Percentiles rank a stretch among this genome's conserved stretches.
These are phyloP conservation scores for Parotocinclus haroldoi DNA, from an alignment of 2,797 vertebrate species.

Conservation along the genomic window DNA sequence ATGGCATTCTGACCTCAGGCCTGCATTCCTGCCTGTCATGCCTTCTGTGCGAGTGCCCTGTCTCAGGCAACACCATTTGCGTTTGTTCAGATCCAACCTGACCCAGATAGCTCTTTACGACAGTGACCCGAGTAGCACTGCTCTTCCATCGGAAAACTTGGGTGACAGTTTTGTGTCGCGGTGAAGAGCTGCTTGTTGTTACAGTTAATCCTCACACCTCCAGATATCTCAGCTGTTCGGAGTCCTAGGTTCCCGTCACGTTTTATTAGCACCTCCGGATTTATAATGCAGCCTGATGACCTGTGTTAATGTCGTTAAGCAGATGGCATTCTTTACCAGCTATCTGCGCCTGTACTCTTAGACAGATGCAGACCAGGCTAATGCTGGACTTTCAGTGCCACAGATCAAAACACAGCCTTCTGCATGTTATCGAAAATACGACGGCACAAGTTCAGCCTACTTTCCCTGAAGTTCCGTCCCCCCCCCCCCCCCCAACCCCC, in stretches of 20 bases:
- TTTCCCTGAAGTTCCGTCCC: slow-evolving; percentile 31
- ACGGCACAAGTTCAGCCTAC: slow-evolving; percentile 22
- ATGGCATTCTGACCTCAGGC: slow-evolving; percentile 36
- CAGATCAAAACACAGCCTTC: slow-evolving; percentile 44
- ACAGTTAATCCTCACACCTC: slow-evolving; percentile 61
- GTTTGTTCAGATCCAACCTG: slow-evolving; percentile 48
- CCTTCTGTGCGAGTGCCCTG: slow-evolving; percentile 49
- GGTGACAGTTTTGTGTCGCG: slow-evolving; percentile 25
- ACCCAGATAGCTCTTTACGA: slow-evolving; percentile 53
- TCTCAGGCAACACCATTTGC: slow-evolving; percentile 67
- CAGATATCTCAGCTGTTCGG: slow-evolving; percentile 32
- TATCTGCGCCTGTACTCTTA: slow-evolving; percentile 39
- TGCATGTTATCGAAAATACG: slow-evolving; percentile 39
- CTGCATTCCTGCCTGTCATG: slow-evolving; percentile 65
- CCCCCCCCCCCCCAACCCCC: too few species aligned
- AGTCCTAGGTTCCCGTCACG: slow-evolving; percentile 15
- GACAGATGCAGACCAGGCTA: slow-evolving; percentile 32
- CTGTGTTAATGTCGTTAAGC: slow-evolving; percentile 25
- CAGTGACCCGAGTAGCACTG: slow-evolving; percentile 42
- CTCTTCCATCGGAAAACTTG: slow-evolving; percentile 46
- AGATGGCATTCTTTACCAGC: slow-evolving; percentile 34
- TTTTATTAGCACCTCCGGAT: slow-evolving; percentile 29
- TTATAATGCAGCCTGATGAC: slow-evolving; percentile 15
- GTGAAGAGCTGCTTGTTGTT: slow-evolving; percentile 41
- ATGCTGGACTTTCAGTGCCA: slow-evolving; percentile 26